Evolutionary conservation across 1,140 invertebrate species (phyloP), one percentile per base, ranked within the genome.

Genomic region (Amyelois transitella): DNA sequence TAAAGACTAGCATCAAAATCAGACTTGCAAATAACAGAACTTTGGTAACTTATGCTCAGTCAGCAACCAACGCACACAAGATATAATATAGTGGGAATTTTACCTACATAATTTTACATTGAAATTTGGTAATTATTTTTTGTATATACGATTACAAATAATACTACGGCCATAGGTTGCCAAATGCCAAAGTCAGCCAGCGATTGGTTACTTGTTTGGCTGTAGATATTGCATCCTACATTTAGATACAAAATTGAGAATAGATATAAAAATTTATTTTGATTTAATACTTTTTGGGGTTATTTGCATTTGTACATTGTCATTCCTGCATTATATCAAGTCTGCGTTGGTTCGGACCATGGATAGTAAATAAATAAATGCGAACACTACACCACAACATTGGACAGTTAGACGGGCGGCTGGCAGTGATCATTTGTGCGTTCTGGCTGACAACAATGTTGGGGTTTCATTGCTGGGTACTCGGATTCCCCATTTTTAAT

Each of bases 1-100:
- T 71, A 63, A 65, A 57, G 79, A 78, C 77, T 82, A 82, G 79
- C 71, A 69, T 77, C 63, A 66, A 77, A 72, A 80, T 82, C 72
- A 81, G 77, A 73, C 74, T 80, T 71, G 67, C 61, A 14, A 38
- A 38, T n/a, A 38, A 38, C 32, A 38, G 12, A 38, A 38, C 32
- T 38, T n/a, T 38, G 32, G 32, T 38, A 6, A 14, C n/a, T 2
- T 14, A 38, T 38, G 7, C 2, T 38, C n/a, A 8, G 3, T 14
- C 32, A 14, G 8, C 32, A 38, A 38, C 32, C 32, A 38, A 38
- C 12, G 12, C 32, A 14, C 5, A 5, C 6, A 2, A 64, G 64
- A 57, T 28, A 10, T 8, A 28, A 4, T 10, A 8, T 8, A 10
- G 6, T 6, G 28, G 28, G 12, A 10, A 32, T 32, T 6, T 6